Evolutionary conservation across 2,113 vertebrate genomes (phyloP).

Genomic region (Lipotes vexillifer): DNA sequence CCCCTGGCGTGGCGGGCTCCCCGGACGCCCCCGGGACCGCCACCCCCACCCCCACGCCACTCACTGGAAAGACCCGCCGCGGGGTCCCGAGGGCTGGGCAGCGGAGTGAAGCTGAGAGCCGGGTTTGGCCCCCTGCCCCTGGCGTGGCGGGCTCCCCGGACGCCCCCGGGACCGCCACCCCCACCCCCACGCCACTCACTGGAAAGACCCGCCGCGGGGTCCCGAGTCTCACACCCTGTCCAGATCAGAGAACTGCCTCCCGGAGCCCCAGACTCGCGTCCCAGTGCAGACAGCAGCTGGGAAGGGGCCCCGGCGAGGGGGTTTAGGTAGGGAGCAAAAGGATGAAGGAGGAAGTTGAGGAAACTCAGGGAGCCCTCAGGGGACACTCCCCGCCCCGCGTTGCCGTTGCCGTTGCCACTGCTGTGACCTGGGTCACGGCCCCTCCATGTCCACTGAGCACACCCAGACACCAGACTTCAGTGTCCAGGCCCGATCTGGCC

Average conservation of each 20-base stretch:
- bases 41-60: background rate
- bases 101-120: background rate
- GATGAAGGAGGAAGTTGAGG: background rate
- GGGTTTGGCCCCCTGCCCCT: background rate
- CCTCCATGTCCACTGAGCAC: background rate
- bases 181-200: background rate
- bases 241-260: background rate
- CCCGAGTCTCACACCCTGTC: background rate
- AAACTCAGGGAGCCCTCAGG: background rate
- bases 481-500: background rate
- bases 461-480: background rate
- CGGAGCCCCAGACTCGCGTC: background rate
- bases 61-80: fast-evolving
- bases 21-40: background rate
- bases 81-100: background rate
- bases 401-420: background rate
- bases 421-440: background rate
- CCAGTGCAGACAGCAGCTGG: fast-evolving
- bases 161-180: fast-evolving
- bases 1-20: fast-evolving
- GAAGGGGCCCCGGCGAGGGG: background rate
- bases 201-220: fast-evolving
- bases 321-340: background rate
- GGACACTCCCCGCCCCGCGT: background rate
- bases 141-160: fast-evolving